These are phyloP conservation scores for Pseudochaenichthys georgianus DNA, from an alignment of 2,797 vertebrate genomes.

Conservation along the genomic window DNA sequence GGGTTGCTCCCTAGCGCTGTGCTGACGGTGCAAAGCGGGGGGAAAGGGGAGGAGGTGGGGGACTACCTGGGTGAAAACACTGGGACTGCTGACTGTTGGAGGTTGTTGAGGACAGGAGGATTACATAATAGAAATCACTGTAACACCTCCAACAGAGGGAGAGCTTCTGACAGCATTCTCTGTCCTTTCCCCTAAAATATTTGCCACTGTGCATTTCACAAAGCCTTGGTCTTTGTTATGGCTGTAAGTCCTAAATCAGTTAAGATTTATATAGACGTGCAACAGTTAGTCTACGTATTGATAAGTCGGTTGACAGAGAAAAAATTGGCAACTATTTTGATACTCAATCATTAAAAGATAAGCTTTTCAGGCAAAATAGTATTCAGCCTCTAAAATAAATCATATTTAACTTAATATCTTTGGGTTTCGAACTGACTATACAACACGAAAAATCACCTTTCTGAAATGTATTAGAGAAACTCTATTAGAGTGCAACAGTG, in stretches of 20 bases:
- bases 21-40: constrained; percentile 67
- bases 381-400: no score
- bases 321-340: no score
- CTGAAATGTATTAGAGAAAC: no score
- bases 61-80: constrained; percentile 69
- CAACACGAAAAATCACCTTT: no score
- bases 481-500: no score
- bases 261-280: neutral
- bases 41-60: constrained; percentile 36
- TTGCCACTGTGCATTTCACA: neutral
- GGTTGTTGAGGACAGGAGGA: constrained; percentile 61
- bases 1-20: constrained; percentile 52
- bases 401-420: no score
- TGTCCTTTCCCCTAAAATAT: neutral
- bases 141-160: constrained; percentile 38
- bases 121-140: constrained; percentile 68
- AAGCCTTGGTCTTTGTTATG: neutral
- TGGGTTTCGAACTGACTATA: no score
- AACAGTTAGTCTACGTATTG: no score
- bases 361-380: no score
- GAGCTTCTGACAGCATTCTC: constrained; percentile 29
- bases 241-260: neutral
- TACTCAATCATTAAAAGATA: no score
- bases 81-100: constrained; percentile 66
- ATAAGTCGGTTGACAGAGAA: no score